A percentile compares a stretch with the other conserved stretches of the same genome.
Evolutionary conservation across 2,797 vertebrate species (phyloP).

Genomic region (Vultur gryphus): DNA sequence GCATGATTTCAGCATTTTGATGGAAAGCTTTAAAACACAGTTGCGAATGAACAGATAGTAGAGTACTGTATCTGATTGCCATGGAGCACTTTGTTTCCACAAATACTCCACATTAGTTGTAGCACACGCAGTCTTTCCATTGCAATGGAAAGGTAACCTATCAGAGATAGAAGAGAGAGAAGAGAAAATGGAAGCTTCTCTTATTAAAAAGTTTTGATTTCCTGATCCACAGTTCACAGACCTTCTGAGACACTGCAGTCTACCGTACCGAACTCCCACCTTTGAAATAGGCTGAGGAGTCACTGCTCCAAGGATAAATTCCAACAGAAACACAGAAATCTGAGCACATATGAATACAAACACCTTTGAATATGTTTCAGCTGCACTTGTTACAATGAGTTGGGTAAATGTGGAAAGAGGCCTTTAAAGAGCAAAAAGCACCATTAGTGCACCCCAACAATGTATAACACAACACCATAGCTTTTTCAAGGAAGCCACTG

Average conservation of each 20-base stretch:
- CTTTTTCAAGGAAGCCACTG: neutral
- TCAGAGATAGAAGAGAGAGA: neutral
- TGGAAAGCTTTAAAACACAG: neutral
- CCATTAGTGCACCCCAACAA: neutral
- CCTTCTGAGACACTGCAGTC: neutral
- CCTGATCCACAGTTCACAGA: neutral
- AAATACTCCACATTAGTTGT: neutral
- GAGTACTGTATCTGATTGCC: neutral
- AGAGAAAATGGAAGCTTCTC: neutral
- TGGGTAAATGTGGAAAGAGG: neutral
- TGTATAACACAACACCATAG: neutral
- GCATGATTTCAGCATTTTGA: neutral
- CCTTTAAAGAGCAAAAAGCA: neutral
- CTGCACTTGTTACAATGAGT: neutral
- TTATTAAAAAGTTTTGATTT: neutral
- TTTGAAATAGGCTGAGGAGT: neutral
- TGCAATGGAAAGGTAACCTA: neutral
- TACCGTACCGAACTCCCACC: rapidly evolving
- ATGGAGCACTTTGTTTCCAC: neutral
- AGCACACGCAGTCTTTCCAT: neutral
- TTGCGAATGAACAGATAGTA: neutral
- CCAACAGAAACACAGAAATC: neutral
- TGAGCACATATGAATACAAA: neutral
- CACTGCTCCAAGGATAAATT: neutral
- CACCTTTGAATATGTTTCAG: neutral